A percentile compares a stretch with the other conserved stretches of the same genome.
Conservation (phyloP, 2,797 vertebrate genomes). For the Naso thynnoides region DNA sequence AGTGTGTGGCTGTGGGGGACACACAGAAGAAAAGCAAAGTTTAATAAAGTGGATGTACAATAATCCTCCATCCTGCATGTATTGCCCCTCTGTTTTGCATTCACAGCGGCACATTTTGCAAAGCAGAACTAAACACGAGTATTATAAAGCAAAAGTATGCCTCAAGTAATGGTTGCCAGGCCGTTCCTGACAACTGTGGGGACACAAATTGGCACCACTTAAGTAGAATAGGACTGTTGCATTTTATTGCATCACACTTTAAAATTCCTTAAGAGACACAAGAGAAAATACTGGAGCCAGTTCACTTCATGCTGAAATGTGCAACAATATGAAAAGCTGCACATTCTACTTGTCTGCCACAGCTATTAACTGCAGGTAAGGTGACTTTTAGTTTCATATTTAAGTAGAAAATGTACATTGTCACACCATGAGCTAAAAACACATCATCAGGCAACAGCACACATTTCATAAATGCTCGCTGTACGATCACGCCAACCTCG, state of each 20-base stretch:
- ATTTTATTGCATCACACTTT: conserved; percentile 70
- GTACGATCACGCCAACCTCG: not conserved
- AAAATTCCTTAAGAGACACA: conserved; percentile 42
- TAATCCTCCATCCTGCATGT: not conserved
- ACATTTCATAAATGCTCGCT: not conserved
- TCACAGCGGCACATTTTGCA: conserved; percentile 15
- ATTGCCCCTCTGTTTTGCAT: conserved; percentile 9
- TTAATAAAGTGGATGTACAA: not conserved
- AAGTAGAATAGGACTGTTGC: conserved; percentile 58
- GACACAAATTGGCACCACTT: conserved; percentile 43
- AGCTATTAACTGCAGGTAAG: conserved; percentile 12
- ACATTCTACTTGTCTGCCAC: conserved; percentile 16
- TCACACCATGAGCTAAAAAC: conserved; percentile 13
- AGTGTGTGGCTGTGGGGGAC: conserved; percentile 90
- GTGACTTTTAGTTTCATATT: conserved; percentile 15
- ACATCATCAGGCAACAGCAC: not conserved
- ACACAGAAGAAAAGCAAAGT: conserved; percentile 32
- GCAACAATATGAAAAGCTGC: conserved; percentile 37
- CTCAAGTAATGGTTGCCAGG: conserved; percentile 28
- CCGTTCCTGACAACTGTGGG: conserved; percentile 32
- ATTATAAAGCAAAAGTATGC: conserved; percentile 6
- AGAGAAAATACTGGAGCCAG: conserved; percentile 26
- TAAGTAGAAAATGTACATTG: not conserved
- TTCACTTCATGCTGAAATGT: conserved; percentile 43
- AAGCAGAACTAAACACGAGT: conserved; percentile 28